Evolutionary conservation across 1,140 invertebrate genomes (phyloP).

Genomic region (Leptinotarsa lineolata): DNA sequence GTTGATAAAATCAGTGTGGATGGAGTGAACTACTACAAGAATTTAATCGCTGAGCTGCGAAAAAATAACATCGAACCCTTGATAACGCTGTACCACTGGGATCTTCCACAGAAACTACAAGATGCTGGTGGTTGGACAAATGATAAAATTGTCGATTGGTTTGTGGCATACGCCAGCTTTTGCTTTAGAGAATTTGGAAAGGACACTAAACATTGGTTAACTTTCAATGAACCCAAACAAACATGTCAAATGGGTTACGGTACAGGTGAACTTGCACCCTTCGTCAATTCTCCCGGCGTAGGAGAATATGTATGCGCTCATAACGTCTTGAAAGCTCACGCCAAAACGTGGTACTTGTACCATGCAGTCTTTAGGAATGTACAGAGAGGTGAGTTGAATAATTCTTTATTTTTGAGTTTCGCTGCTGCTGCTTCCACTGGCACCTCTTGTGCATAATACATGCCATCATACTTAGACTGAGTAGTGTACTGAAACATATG

Average conservation of each 20-base stretch:
- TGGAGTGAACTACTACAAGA: conserved; percentile 68
- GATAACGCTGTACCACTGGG: conserved; percentile 59
- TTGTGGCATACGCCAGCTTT: conserved; percentile 51
- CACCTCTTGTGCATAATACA: too few relatives aligned
- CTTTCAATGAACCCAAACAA: conserved; percentile 59
- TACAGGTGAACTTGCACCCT: conserved; percentile 33
- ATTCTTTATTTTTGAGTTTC: too few relatives aligned
- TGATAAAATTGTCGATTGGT: conserved; percentile 49
- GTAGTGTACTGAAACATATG: too few relatives aligned
- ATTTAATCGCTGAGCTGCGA: conserved; percentile 61
- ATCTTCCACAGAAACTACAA: conserved; percentile 53
- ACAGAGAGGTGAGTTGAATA: conserved; percentile 37
- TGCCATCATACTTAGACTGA: too few relatives aligned
- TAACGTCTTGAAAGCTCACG: conserved; percentile 45
- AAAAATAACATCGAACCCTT: conserved; percentile 59
- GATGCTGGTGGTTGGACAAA: conserved; percentile 61
- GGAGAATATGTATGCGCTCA: conserved; percentile 47
- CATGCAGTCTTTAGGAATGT: conserved; percentile 39
- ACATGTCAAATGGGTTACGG: conserved; percentile 45
- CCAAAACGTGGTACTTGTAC: conserved; percentile 45
- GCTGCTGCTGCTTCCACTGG: too few relatives aligned
- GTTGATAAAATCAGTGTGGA: conserved; percentile 61
- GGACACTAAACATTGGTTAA: conserved; percentile 59
- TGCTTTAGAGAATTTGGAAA: conserved; percentile 44
- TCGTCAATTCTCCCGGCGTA: conserved; percentile 42